Evolutionary conservation across 2,797 vertebrate species (phyloP).

Genomic region (Sarcophilus harrisii): DNA sequence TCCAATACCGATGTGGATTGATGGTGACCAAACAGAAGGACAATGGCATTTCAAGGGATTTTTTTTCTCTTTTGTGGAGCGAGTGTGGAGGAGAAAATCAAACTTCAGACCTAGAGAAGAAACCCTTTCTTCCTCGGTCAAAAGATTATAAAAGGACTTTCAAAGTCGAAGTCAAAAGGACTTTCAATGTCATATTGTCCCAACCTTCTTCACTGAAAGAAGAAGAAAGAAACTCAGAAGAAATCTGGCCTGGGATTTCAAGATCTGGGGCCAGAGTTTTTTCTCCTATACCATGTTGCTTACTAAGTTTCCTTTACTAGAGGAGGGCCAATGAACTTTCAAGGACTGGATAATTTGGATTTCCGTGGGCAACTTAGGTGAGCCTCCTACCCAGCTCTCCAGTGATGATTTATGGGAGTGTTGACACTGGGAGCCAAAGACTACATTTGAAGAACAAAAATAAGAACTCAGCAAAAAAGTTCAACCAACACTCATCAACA

Average conservation of each 20-base stretch:
- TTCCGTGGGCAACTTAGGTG: neutral
- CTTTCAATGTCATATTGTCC: neutral
- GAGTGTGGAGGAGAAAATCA: neutral
- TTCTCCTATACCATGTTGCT: neutral
- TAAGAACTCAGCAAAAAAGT: neutral
- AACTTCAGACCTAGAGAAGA: neutral
- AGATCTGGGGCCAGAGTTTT: neutral
- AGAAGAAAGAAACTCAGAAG: neutral
- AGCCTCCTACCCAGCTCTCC: neutral
- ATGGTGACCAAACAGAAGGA: neutral
- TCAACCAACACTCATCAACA: neutral
- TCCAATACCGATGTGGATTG: neutral
- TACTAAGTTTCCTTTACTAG: neutral
- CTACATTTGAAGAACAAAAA: neutral
- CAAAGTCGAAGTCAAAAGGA: too few relatives aligned
- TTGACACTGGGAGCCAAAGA: neutral
- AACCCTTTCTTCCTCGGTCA: neutral
- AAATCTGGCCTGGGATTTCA: neutral
- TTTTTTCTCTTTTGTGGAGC: neutral
- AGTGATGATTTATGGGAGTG: neutral
- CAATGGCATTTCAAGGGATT: neutral
- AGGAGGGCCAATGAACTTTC: neutral
- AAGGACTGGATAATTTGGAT: neutral
- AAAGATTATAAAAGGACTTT: neutral
- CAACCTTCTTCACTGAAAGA: neutral